These are phyloP conservation scores for Heloderma charlesbogerti DNA, from an alignment of 2,113 vertebrate species.

Conservation along the genomic window DNA sequence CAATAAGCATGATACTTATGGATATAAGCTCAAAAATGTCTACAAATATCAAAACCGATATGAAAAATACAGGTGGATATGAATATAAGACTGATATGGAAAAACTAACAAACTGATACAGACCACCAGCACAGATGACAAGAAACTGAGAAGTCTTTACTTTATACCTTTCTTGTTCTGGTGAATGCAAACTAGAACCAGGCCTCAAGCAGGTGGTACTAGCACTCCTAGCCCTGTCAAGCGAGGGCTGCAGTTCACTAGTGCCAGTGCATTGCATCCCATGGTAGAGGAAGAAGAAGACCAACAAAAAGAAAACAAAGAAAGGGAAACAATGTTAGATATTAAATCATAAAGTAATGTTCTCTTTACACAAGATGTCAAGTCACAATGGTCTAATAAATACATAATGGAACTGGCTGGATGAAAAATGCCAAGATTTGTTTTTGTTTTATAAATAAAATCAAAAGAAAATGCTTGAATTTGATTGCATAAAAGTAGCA, in stretches of 20 bases:
- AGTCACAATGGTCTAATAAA: slow-evolving; percentile 77
- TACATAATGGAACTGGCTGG: slow-evolving; percentile 71
- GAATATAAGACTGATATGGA: slow-evolving; percentile 61
- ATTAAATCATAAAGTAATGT: slow-evolving; percentile 85
- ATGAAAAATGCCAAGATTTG: slow-evolving; percentile 69
- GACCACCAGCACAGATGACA: slow-evolving; percentile 80
- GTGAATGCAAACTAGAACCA: slow-evolving; percentile 95
- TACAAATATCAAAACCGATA: slow-evolving; percentile 51
- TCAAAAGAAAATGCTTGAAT: slow-evolving; percentile 75
- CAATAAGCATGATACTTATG: slow-evolving; percentile 67
- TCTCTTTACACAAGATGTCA: slow-evolving; percentile 80
- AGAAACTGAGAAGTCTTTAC: slow-evolving; percentile 83
- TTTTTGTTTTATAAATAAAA: slow-evolving; percentile 63
- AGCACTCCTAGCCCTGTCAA: slow-evolving; percentile 99
- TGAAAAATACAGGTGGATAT: slow-evolving; percentile 58
- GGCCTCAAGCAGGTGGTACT: slow-evolving; percentile 99
- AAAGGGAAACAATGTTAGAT: slow-evolving; percentile 91
- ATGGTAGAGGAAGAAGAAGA: slow-evolving; percentile 86
- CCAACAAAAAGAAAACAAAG: slow-evolving; percentile 89
- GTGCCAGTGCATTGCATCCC: slow-evolving; percentile 91
- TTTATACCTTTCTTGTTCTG: slow-evolving; percentile 97
- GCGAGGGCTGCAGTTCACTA: slow-evolving; percentile 97
- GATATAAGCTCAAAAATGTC: slow-evolving; percentile 33
- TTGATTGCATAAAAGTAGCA: slow-evolving; percentile 54
- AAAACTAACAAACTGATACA: slow-evolving; percentile 63